Conservation (phyloP, 1,140 invertebrate genomes). For the Ruditapes philippinarum region DNA sequence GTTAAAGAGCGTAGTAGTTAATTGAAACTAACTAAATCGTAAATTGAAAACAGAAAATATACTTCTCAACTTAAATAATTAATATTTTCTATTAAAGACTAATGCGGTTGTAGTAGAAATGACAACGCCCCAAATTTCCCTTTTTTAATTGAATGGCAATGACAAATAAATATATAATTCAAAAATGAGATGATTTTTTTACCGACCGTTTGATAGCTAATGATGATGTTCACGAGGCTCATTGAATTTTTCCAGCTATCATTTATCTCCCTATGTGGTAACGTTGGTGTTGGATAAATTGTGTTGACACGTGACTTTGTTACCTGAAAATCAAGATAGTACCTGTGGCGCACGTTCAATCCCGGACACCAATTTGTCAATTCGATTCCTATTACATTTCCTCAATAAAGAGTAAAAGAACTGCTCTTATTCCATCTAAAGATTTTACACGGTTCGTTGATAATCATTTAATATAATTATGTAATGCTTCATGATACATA, state of each 20-base stretch:
- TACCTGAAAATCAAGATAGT: conserved; percentile 20
- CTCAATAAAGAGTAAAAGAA: neutral
- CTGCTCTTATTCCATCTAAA: neutral
- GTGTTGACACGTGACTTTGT: conserved; percentile 33
- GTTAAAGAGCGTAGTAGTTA: too few relatives aligned
- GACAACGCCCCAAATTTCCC: too few relatives aligned
- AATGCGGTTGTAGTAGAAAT: too few relatives aligned
- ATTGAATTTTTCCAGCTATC: neutral
- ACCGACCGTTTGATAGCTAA: neutral
- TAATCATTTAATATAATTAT: neutral
- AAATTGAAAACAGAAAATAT: too few relatives aligned
- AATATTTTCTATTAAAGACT: too few relatives aligned
- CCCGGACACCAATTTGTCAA: conserved; percentile 27
- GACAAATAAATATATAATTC: too few relatives aligned
- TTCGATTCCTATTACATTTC: neutral
- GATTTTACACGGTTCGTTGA: conserved; percentile 8
- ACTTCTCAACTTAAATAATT: too few relatives aligned
- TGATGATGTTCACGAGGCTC: neutral
- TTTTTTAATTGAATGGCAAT: too few relatives aligned
- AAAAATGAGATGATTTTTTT: too few relatives aligned
- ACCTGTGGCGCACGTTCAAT: neutral
- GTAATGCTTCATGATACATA: neutral
- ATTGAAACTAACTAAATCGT: too few relatives aligned
- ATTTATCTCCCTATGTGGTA: conserved; percentile 7
- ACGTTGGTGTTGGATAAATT: neutral